Evolutionary conservation across 2,113 vertebrate species (phyloP).

Genomic region (Mormyrus lacerda): DNA sequence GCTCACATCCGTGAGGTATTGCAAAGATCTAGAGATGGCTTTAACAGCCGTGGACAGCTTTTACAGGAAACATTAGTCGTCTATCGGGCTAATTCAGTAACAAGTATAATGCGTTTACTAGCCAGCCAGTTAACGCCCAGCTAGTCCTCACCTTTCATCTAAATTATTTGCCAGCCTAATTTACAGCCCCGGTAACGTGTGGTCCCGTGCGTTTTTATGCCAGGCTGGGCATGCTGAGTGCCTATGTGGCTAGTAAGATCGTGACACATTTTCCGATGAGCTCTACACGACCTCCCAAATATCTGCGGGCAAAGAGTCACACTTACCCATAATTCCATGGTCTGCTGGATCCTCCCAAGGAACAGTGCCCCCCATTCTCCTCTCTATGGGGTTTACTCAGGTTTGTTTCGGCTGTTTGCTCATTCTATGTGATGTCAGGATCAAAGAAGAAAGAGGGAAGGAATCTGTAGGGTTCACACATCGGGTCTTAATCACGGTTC

Average conservation of each 20-base stretch:
- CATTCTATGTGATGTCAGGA: constrained; percentile 39
- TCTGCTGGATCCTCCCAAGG: constrained; percentile 41
- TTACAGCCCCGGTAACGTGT: not conserved
- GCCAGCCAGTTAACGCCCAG: not conserved
- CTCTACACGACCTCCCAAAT: not conserved
- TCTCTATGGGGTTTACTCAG: constrained; percentile 30
- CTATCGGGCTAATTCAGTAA: not conserved
- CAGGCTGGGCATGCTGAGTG: not conserved
- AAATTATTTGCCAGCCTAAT: not conserved
- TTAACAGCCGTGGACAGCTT: not conserved
- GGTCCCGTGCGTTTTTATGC: not conserved
- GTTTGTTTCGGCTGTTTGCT: constrained; percentile 51
- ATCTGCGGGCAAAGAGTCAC: constrained; percentile 22
- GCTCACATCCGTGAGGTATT: not conserved
- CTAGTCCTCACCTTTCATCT: not conserved
- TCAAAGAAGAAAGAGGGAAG: constrained; percentile 38
- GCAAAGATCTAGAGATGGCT: not conserved
- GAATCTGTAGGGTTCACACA: constrained; percentile 43
- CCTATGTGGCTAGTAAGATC: not conserved
- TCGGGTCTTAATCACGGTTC: constrained; percentile 37
- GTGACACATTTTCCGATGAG: not conserved
- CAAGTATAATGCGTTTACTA: not conserved
- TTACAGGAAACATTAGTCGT: not conserved
- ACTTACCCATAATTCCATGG: constrained; percentile 37
- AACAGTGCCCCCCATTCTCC: constrained; percentile 48